Conservation (phyloP, 2,888 invertebrate genomes). For the Cheilosia vernalis region DNA sequence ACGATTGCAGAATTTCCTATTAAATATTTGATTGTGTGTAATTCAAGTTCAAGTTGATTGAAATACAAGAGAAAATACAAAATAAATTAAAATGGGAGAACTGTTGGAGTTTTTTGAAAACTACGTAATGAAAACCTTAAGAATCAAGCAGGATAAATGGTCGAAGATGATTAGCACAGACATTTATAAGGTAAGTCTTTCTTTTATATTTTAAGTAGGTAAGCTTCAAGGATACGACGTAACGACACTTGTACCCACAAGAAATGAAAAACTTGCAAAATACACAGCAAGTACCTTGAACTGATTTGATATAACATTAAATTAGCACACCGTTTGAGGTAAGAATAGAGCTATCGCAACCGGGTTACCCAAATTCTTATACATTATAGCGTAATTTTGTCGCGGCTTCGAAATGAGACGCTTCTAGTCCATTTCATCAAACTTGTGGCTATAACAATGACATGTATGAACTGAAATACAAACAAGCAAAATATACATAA, state of each 20-base stretch:
- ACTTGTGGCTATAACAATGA: constrained; percentile 2
- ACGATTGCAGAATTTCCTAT: no score
- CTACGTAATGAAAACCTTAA: constrained; percentile 78
- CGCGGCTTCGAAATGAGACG: neutral
- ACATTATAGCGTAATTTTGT: constrained; percentile 6
- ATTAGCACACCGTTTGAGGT: neutral
- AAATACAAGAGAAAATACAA: neutral
- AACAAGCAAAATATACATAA: no score
- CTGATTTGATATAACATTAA: constrained; percentile 17
- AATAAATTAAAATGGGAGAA: constrained; percentile 73
- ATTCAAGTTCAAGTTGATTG: neutral
- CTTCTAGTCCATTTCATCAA: constrained; percentile 14
- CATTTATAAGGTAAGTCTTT: constrained; percentile 77
- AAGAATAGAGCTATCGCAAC: constrained; percentile 2
- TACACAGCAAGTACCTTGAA: constrained; percentile 19
- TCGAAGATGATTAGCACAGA: constrained; percentile 77
- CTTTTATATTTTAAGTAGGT: neutral
- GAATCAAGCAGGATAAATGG: constrained; percentile 80
- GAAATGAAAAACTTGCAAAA: neutral
- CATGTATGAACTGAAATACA: neutral
- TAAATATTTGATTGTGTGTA: neutral
- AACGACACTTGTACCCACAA: neutral
- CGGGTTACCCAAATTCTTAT: constrained; percentile 36
- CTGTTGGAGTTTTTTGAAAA: constrained; percentile 78
- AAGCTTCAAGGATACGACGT: neutral